Evolutionary conservation across 1,140 invertebrate species (phyloP).

Genomic region (Euwallacea fornicatus): DNA sequence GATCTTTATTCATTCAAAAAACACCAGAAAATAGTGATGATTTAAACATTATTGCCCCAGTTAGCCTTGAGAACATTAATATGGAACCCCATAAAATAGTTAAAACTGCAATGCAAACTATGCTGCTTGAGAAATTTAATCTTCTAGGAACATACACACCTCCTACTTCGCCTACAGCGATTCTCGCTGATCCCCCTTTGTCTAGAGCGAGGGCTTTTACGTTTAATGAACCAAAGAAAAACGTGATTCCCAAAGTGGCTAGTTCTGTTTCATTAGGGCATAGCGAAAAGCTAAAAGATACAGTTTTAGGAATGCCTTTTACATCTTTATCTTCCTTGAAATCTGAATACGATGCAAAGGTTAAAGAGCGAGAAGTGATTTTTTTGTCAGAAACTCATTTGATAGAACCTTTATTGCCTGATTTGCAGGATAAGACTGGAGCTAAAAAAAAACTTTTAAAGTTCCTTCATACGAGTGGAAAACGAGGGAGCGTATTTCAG

Average conservation of each 20-base stretch:
- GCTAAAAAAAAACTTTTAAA: constrained; percentile 21
- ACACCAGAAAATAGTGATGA: constrained; percentile 3
- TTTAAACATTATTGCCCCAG: constrained; percentile 43
- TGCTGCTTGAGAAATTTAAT: constrained; percentile 53
- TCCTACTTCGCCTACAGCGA: constrained; percentile 43
- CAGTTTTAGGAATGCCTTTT: constrained; percentile 44
- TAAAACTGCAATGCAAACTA: constrained; percentile 52
- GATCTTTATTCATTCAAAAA: too few species aligned
- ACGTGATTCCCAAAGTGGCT: constrained; percentile 30
- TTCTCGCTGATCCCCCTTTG: constrained; percentile 9
- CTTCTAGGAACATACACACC: constrained; percentile 48
- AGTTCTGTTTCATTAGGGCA: constrained; percentile 39
- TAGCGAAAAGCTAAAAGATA: constrained; percentile 39
- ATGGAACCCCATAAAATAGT: constrained; percentile 46
- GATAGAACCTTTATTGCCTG: constrained; percentile 25
- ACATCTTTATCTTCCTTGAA: constrained; percentile 34
- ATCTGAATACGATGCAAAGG: constrained; percentile 10
- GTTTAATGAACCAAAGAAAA: constrained; percentile 13
- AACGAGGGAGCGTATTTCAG: constrained; percentile 16
- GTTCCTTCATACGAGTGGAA: constrained; percentile 18
- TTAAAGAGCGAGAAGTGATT: constrained; percentile 12
- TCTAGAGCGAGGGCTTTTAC: constrained; percentile 14
- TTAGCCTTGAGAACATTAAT: constrained; percentile 35
- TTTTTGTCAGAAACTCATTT: constrained; percentile 42
- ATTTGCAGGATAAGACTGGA: constrained; percentile 10